Base-by-base conservation (phyloP, 2,888 invertebrate genomes). In the Chloroclysta siterata region DNA sequence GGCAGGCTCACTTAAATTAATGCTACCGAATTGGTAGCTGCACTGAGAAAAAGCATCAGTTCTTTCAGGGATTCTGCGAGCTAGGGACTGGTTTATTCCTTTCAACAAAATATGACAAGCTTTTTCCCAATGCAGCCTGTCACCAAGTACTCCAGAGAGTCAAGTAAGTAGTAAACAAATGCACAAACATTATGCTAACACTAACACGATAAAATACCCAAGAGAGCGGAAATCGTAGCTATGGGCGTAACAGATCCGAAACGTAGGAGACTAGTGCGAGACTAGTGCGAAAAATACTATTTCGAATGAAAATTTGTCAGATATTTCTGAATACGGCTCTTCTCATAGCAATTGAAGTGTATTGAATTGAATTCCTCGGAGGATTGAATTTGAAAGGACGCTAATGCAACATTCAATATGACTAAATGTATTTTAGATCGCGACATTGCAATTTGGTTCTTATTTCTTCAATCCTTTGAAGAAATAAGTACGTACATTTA, bases 171-270 rank as follows among this genome's bases (percentile, higher is more conserved):
- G 84, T 76, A 81, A 83, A 82, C 79, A 76, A 78, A 82, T 77
- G 76, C 70, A 75, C 69, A 75, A 75, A 54, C 47, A 65, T 76
- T 78, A 81, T 72, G 73, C 84, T 89, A 88, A 85, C 69, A 84
- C 90, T 90, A 89, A 90, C 89, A 91, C 90, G 89, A 89, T 86
- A 70, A n/a, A 65, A 66, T 70, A 72, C 66, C 65, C 66, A 64
- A 67, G 60, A 66, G 61, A 10, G 48, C 17, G 36, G 57, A 63
- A 65, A 56, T 70, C 65, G 65, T 55, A 69, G 58, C 65, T 59
- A 51, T 55, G 58, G 54, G 58, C 56, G 11, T 17, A 46, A 46
- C 50, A 29, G 52, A 36, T 53, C 17, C 59, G 8, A 36, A 60
- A 46, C 11, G 47, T 17, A 33, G 47, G 29, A 17, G 33, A 29